Conservation (phyloP, 2,113 vertebrate species). For the Tachuris rubrigastra region DNA sequence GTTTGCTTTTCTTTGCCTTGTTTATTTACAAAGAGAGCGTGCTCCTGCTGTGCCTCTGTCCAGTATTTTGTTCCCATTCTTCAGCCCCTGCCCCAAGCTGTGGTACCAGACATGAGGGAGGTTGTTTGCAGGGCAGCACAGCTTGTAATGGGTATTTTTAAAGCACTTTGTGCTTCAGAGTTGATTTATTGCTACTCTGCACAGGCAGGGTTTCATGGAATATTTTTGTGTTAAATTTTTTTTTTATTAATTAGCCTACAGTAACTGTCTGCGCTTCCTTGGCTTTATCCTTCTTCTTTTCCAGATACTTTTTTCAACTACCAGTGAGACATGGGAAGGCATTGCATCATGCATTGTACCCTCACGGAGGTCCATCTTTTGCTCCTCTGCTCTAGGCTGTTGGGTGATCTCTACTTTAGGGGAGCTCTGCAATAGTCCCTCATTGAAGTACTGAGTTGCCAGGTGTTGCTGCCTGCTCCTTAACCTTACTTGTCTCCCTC, state of each 20-base stretch:
- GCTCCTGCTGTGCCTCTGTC: not conserved
- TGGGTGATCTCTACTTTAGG: not conserved
- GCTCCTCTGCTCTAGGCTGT: not conserved
- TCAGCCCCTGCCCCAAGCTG: not conserved
- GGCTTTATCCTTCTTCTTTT: not conserved
- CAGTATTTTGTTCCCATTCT: not conserved
- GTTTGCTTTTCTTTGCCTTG: not conserved
- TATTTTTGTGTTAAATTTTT: not conserved
- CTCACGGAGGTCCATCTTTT: not conserved
- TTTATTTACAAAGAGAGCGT: not conserved
- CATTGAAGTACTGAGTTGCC: not conserved
- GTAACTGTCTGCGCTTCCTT: not conserved
- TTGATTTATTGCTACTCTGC: conserved; percentile 12
- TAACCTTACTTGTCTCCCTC: not conserved
- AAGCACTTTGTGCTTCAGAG: not conserved
- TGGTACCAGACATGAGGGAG: not conserved
- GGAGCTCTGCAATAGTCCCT: not conserved
- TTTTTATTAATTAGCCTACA: not conserved
- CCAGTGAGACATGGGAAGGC: not conserved
- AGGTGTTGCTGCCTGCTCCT: not conserved
- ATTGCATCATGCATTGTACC: not conserved
- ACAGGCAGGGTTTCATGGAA: not conserved
- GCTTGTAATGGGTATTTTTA: not conserved
- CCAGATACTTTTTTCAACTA: not conserved
- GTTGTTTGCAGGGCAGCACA: not conserved